Conservation (phyloP, 2,113 vertebrate genomes). For the Alligator sinensis region DNA sequence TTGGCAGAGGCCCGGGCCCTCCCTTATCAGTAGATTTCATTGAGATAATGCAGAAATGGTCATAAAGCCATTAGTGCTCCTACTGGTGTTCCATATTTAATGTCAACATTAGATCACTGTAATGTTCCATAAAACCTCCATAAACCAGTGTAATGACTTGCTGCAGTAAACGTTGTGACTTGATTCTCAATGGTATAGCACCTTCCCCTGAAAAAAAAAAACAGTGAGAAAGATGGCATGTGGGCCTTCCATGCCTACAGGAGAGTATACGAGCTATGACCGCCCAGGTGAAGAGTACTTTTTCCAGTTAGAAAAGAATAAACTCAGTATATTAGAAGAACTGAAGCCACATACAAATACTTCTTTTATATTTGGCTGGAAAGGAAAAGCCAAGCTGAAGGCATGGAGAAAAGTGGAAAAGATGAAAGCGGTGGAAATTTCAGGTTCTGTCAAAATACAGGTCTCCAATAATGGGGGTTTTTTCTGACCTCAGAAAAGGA, state of each 20-base stretch:
- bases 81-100: constrained; percentile 12
- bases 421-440: background rate
- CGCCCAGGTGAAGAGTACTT: accelerated
- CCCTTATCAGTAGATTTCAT: background rate
- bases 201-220: background rate
- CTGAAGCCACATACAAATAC: accelerated
- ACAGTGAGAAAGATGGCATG: background rate
- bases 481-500: accelerated
- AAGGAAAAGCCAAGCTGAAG: background rate
- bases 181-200: background rate
- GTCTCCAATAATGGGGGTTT: background rate
- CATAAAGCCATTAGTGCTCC: background rate
- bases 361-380: accelerated
- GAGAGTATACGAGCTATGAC: accelerated
- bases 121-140: constrained; percentile 44
- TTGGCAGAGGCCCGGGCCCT: background rate
- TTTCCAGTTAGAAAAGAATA: background rate
- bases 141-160: constrained; percentile 44
- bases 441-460: background rate
- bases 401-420: background rate
- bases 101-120: background rate
- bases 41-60: background rate
- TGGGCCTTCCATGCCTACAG: no score
- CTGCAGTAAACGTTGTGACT: background rate
- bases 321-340: background rate